Conservation (phyloP, 1,140 invertebrate genomes). For the Drosophila jambulina region DNA sequence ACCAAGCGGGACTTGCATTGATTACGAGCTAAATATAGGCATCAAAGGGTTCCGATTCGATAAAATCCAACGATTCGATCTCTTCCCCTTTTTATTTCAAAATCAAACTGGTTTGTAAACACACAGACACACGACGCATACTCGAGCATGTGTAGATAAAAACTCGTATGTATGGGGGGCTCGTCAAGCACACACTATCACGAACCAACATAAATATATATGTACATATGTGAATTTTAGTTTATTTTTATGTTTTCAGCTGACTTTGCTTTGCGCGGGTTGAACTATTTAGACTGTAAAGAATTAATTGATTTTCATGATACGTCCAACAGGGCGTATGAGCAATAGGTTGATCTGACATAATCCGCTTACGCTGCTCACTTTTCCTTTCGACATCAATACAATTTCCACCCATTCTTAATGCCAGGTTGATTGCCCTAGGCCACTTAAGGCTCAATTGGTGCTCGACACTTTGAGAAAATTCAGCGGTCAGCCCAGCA, state of each 20-base stretch:
- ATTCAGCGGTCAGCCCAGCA: slow-evolving; percentile 6
- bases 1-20: slow-evolving; percentile 8
- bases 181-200: slow-evolving; percentile 37
- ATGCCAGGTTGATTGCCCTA: slow-evolving; percentile 46
- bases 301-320: slow-evolving; percentile 1
- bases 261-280: background rate
- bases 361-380: slow-evolving; percentile 1
- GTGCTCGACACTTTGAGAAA: slow-evolving; percentile 25
- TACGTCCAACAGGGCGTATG: slow-evolving; percentile 24
- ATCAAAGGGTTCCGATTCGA: slow-evolving; percentile 36
- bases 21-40: slow-evolving; percentile 28
- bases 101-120: slow-evolving; percentile 23
- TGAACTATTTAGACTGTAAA: background rate
- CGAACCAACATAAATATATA: background rate
- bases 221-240: background rate
- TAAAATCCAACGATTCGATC: background rate
- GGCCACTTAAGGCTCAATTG: slow-evolving; percentile 45
- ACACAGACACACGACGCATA: background rate
- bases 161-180: slow-evolving; percentile 24
- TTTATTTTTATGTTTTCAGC: slow-evolving; percentile 36
- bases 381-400: slow-evolving; percentile 27
- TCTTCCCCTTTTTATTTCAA: background rate
- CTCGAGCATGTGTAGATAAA: background rate
- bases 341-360: slow-evolving; percentile 24
- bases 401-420: slow-evolving; percentile 8